These are phyloP conservation scores for Brachynemurus nebulosus DNA, from an alignment of 2,888 invertebrate species.

Conservation along the genomic window DNA sequence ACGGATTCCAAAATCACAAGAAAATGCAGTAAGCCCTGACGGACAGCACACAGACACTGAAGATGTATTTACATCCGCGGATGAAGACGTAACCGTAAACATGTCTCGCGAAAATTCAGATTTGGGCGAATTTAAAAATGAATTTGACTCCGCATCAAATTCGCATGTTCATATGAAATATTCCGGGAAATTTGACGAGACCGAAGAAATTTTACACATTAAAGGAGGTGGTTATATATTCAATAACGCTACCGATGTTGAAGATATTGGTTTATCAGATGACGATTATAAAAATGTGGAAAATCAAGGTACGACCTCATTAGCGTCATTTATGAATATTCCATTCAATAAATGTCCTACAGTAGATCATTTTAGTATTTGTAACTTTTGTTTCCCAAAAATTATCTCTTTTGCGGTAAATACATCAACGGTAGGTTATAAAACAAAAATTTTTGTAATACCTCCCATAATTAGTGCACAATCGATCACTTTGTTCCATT, in stretches of 20 bases:
- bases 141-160: slow-evolving; percentile 31
- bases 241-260: slow-evolving; percentile 38
- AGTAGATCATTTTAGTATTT: background rate
- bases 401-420: background rate
- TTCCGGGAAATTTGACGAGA: slow-evolving; percentile 31
- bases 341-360: background rate
- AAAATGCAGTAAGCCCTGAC: slow-evolving; percentile 2
- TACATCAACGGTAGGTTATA: background rate
- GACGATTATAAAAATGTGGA: slow-evolving; percentile 16
- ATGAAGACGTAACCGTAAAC: slow-evolving; percentile 26
- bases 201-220: slow-evolving; percentile 34
- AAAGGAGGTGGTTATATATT: slow-evolving; percentile 33
- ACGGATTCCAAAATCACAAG: slow-evolving; percentile 2
- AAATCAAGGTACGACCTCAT: background rate
- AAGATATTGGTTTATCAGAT: slow-evolving; percentile 34
- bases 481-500: slow-evolving; percentile 4
- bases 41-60: slow-evolving; percentile 31
- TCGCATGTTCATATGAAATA: slow-evolving; percentile 33
- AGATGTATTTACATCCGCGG: slow-evolving; percentile 32
- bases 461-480: slow-evolving; percentile 3
- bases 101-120: slow-evolving; percentile 25
- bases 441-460: slow-evolving; percentile 2
- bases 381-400: background rate
- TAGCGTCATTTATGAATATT: background rate
- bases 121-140: slow-evolving; percentile 30